Conservation (phyloP, 2,797 vertebrate species). For the Rallus crepitans region DNA sequence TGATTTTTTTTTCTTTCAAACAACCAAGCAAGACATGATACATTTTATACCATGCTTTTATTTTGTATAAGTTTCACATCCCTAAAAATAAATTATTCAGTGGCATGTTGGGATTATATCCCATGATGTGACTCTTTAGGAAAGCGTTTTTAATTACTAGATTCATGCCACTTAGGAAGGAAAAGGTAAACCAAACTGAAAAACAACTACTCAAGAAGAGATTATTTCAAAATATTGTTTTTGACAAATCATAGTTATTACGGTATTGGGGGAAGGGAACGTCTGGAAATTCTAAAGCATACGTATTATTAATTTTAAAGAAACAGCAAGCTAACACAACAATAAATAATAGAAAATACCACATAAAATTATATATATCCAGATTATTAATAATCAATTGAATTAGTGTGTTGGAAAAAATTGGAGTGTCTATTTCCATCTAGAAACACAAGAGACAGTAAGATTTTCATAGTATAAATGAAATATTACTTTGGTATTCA, state of each 20-base stretch:
- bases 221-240: background rate
- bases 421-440: background rate
- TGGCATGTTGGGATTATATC: background rate
- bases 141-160: background rate
- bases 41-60: background rate
- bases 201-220: background rate
- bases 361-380: background rate
- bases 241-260: background rate
- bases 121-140: background rate
- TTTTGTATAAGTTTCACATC: background rate
- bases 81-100: background rate
- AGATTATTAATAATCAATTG: background rate
- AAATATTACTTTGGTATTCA: background rate
- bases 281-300: background rate
- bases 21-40: background rate
- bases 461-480: background rate
- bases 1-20: background rate
- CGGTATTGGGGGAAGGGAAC: too few species aligned
- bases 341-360: background rate
- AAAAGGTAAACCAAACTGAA: background rate
- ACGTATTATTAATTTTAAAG: background rate
- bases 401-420: background rate
- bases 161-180: background rate
- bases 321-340: background rate
- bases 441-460: background rate